phyloP scores from a whole-genome alignment of 2,888 invertebrate species.

The Drosophila monieri region DNA sequence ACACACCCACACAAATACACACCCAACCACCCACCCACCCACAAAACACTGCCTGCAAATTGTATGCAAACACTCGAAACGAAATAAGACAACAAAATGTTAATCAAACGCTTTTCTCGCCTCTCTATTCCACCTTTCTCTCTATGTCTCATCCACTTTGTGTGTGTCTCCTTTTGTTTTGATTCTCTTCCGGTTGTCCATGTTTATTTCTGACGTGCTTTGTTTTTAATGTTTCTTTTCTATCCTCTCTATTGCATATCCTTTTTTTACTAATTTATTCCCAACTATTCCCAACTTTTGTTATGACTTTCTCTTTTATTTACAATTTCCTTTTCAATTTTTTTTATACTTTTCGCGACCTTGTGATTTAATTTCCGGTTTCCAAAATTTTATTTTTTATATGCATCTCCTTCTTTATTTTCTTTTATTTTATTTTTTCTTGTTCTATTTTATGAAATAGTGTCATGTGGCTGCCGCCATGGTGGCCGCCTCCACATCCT shows the following conservation, averaged over 20 bases:
- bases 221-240: not conserved
- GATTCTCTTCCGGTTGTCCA: not conserved
- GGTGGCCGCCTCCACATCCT: slow-evolving; percentile 84
- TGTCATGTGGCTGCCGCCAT: slow-evolving; percentile 84
- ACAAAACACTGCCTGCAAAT: slow-evolving; percentile 70
- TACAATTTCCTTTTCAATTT: too few species aligned
- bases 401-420: not conserved
- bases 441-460: slow-evolving; percentile 60
- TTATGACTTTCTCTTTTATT: not conserved
- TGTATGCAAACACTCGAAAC: slow-evolving; percentile 50
- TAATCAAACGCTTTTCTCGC: slow-evolving; percentile 35
- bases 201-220: not conserved
- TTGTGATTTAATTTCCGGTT: not conserved
- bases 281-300: not conserved
- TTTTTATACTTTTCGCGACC: too few species aligned
- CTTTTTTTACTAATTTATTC: not conserved
- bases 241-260: too few species aligned
- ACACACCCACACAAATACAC: slow-evolving; percentile 26
- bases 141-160: slow-evolving; percentile 2
- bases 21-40: slow-evolving; percentile 23
- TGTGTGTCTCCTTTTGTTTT: slow-evolving; percentile 5
- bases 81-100: slow-evolving; percentile 46
- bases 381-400: not conserved
- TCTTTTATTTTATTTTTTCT: slow-evolving; percentile 9
- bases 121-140: slow-evolving; percentile 11